phyloP scores from a whole-genome alignment of 2,888 invertebrate genomes.

The Cordilura impudica region DNA sequence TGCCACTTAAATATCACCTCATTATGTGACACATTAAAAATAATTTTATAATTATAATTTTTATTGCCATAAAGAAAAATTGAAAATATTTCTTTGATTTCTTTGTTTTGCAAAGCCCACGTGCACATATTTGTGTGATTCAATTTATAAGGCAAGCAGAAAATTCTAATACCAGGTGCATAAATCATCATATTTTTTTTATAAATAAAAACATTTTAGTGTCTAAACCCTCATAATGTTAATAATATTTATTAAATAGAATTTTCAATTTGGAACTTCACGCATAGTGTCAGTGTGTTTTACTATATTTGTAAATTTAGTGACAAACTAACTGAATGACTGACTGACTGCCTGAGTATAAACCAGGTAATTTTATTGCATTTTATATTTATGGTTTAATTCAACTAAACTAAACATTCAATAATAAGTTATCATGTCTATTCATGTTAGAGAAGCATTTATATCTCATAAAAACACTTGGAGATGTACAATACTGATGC shows the following conservation, averaged over 20 bases:
- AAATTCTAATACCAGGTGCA: constrained; percentile 17
- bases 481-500: neutral
- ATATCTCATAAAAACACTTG: neutral
- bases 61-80: neutral
- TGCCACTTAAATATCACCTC: neutral
- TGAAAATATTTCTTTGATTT: neutral
- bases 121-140: constrained; percentile 17
- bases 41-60: neutral
- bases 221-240: neutral
- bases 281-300: constrained; percentile 12
- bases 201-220: too few species aligned
- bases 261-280: constrained; percentile 9
- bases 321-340: neutral
- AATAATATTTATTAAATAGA: constrained; percentile 7
- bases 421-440: neutral
- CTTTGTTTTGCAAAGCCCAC: constrained; percentile 6
- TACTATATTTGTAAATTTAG: neutral
- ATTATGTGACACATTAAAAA: neutral
- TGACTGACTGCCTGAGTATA: neutral
- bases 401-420: neutral
- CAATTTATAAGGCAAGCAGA: neutral
- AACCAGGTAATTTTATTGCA: neutral
- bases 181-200: constrained; percentile 33
- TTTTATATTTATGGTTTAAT: neutral
- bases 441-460: neutral